These are phyloP conservation scores for Babyrousa celebensis DNA, from an alignment of 2,797 vertebrate species.

Conservation along the genomic window DNA sequence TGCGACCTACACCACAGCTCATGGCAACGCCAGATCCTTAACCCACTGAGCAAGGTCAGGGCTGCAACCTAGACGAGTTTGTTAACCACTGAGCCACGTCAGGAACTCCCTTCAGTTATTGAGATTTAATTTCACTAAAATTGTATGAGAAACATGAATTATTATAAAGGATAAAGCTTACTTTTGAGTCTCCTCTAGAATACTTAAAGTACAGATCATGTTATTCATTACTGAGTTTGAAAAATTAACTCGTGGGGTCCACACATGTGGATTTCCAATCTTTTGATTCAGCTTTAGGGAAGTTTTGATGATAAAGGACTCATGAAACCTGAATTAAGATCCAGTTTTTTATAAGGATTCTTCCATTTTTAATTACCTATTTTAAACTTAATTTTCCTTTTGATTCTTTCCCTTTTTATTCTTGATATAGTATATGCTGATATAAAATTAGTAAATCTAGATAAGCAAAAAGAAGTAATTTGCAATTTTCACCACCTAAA, in stretches of 20 bases:
- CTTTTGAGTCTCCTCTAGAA: background rate
- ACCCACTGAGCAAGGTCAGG: too few species aligned
- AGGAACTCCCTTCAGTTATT: background rate
- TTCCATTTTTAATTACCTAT: slow-evolving; percentile 18
- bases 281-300: background rate
- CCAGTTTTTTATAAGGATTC: slow-evolving; percentile 41
- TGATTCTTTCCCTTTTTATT: slow-evolving; percentile 49
- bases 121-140: slow-evolving; percentile 9
- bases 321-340: background rate
- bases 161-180: background rate
- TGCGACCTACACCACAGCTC: too few species aligned
- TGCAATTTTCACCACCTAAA: background rate
- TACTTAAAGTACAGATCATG: background rate
- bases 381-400: background rate
- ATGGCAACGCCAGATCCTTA: too few species aligned
- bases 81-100: too few species aligned
- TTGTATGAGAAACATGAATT: background rate
- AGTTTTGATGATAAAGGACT: slow-evolving; percentile 32
- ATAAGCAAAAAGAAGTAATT: background rate
- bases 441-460: background rate
- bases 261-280: background rate
- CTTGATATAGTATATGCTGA: background rate
- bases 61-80: too few species aligned
- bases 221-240: background rate
- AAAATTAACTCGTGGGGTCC: background rate